Percentiles rank a stretch among this genome's conserved stretches.
Evolutionary conservation across 2,888 invertebrate genomes (phyloP).

Genomic region (Drosophila prolongata): DNA sequence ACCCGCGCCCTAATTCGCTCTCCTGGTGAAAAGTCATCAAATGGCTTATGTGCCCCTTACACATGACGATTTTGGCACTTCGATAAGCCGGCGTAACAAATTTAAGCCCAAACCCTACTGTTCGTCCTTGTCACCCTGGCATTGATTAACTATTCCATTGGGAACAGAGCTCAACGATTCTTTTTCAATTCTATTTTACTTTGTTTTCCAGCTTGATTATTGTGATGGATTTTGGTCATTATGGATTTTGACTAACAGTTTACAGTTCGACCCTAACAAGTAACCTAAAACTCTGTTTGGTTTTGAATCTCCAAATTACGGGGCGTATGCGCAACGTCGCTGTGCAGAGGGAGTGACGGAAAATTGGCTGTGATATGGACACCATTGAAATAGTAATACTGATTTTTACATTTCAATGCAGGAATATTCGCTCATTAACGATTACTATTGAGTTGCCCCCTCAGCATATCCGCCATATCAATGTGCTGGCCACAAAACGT

Average conservation of each 20-base stretch:
- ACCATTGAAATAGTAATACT: background rate
- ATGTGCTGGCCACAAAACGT: constrained; percentile 37
- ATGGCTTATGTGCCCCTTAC: constrained; percentile 54
- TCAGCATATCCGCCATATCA: constrained; percentile 12
- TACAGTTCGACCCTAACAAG: constrained; percentile 5
- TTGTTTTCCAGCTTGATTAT: constrained; percentile 60
- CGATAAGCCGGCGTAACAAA: constrained; percentile 75
- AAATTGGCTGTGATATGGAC: background rate
- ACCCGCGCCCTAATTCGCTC: constrained; percentile 22
- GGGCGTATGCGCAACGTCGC: constrained; percentile 51
- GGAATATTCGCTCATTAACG: constrained; percentile 13
- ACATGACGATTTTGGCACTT: constrained; percentile 74
- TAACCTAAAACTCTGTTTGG: constrained; percentile 2
- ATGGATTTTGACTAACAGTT: constrained; percentile 46
- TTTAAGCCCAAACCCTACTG: constrained; percentile 51
- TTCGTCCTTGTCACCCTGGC: constrained; percentile 31
- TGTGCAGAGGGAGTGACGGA: background rate
- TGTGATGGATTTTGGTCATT: constrained; percentile 73
- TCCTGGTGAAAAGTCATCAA: constrained; percentile 49
- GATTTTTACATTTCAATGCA: no score
- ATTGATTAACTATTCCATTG: constrained; percentile 74
- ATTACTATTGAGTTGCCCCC: constrained; percentile 7
- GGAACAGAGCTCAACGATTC: constrained; percentile 28
- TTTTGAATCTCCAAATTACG: constrained; percentile 6
- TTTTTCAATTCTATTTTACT: constrained; percentile 15